Evolutionary conservation across 64 coral and sea anemone genomes (phyloP), one percentile per base, ranked within the genome.

Genomic region (Anthopleura sola): DNA sequence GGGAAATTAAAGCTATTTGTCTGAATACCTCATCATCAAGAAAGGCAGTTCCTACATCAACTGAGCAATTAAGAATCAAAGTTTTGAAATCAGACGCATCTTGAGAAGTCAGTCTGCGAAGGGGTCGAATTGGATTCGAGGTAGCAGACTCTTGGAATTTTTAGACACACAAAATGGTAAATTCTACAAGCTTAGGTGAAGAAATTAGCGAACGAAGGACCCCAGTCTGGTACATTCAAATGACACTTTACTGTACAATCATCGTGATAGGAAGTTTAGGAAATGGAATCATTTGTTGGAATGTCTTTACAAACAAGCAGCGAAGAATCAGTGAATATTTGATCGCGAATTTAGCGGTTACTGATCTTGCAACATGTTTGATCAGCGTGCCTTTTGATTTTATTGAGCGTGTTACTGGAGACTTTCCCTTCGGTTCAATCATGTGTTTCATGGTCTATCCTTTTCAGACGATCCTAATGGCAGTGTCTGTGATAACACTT

Each of bases 341-440:
- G 14, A 95, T 99, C 10, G 57, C 93, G 0, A 99, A 99, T 49
- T 86, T 99, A 12, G 92, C 97, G 2, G 44, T 99, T 24, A 95
- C 97, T 4, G 97, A 99, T 83, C 58, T 99, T 7, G 85, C 79
- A 13, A 92, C 90, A 6, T 95, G 92, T 58, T 62, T 68, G 55
- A 75, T 99, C 16, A 92, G 97, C 40, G 92, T 99, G 29, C 97
- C 97, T 18, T 88, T 99, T 18, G 97, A 99, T 54, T 85, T 99
- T 31, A 71, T 80, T 1, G 93, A 99, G 11, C 86, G 90, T 3
- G 14, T 92, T 24, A 55, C 75, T 12, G 90, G 90, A 0, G 90
- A 60, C 17, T 99, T 94, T 40, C 90, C 87, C 0, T 99, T 92
- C 58, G 97, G 93, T 18, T 89, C 90, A 14, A 84, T 92, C 23